Evolutionary conservation across 2,797 vertebrate genomes (phyloP).

Genomic region (Tachyglossus aculeatus): DNA sequence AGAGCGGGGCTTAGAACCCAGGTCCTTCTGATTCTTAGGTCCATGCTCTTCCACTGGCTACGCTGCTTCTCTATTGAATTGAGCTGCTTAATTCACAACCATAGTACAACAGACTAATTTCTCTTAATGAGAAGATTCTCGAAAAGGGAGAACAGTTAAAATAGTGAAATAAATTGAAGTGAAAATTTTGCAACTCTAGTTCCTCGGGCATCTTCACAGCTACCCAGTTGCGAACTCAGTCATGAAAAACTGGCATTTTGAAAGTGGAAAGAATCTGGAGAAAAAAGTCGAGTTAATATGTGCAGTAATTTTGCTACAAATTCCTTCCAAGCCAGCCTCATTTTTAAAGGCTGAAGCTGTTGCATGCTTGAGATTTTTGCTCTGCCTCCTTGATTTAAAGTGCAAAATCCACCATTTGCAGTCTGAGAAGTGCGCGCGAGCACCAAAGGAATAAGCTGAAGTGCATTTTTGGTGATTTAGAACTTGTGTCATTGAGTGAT

Average conservation of each 20-base stretch:
- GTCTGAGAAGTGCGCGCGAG: slow-evolving; percentile 45
- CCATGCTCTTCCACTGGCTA: no score
- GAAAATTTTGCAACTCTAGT: no score
- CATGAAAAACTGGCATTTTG: slow-evolving; percentile 53
- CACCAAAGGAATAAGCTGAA: slow-evolving; percentile 56
- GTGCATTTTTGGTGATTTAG: slow-evolving; percentile 60
- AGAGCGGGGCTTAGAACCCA: no score
- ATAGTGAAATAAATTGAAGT: no score
- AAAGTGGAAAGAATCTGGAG: slow-evolving; percentile 52
- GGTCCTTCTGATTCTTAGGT: no score
- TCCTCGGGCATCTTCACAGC: slow-evolving; percentile 42
- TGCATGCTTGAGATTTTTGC: slow-evolving; percentile 58
- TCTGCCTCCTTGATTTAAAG: slow-evolving; percentile 43
- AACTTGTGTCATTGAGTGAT: slow-evolving; percentile 62
- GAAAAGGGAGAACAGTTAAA: no score
- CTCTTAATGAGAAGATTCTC: no score
- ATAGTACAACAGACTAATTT: no score
- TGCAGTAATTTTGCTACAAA: slow-evolving; percentile 50
- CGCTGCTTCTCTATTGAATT: no score
- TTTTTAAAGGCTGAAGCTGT: slow-evolving; percentile 25
- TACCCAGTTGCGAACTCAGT: slow-evolving; percentile 41
- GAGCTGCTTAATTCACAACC: no score
- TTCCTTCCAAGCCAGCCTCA: slow-evolving; percentile 45
- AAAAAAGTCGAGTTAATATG: slow-evolving; percentile 47
- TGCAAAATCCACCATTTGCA: slow-evolving; percentile 46